Conservation (phyloP, 2,113 vertebrate genomes). For the Anoplopoma fimbria region DNA sequence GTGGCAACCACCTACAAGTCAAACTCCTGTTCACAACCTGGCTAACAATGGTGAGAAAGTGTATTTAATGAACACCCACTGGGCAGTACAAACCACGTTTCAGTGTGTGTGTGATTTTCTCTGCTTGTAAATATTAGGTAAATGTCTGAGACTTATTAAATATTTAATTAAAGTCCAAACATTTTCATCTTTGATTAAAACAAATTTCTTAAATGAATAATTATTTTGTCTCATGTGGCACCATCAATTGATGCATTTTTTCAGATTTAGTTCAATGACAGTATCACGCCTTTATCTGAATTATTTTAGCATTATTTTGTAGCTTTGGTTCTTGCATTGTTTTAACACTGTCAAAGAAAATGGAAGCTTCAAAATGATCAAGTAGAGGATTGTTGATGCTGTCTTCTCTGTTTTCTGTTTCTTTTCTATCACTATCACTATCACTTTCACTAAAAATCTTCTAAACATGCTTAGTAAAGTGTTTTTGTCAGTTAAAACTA, state of each 20-base stretch:
- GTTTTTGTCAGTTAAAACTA: background rate
- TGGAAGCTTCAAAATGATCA: background rate
- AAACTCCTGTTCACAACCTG: slow-evolving; percentile 4
- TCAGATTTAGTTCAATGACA: background rate
- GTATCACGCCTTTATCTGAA: background rate
- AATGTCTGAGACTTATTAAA: background rate
- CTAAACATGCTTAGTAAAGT: background rate
- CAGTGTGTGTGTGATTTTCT: background rate
- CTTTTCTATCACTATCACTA: background rate
- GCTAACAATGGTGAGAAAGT: slow-evolving; percentile 21
- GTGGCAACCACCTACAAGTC: slow-evolving; percentile 25
- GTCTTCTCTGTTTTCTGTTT: background rate
- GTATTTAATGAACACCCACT: background rate
- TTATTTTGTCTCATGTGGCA: background rate
- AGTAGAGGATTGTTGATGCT: background rate
- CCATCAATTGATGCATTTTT: background rate
- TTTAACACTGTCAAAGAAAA: slow-evolving; percentile 12
- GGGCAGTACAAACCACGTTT: background rate
- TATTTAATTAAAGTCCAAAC: background rate
- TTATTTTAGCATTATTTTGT: background rate
- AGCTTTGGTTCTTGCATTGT: background rate
- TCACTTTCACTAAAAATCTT: background rate
- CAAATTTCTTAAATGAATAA: background rate
- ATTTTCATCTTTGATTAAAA: background rate
- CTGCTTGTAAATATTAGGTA: background rate